phyloP scores from a whole-genome alignment of 1,140 invertebrate species.

The Copidosoma floridanum region DNA sequence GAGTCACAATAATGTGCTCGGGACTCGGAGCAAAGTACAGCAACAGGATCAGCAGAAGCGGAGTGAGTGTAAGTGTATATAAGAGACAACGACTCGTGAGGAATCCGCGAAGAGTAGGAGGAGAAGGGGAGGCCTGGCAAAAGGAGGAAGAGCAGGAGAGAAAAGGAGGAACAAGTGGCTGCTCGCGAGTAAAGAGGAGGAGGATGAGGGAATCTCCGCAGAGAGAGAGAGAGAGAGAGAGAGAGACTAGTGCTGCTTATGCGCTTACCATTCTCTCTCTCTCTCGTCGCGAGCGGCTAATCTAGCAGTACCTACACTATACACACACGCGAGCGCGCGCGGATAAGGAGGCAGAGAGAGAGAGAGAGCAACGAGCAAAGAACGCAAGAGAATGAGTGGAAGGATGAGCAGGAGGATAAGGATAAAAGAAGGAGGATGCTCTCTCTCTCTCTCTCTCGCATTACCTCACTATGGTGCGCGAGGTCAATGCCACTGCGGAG shows the following conservation, averaged over 20 bases:
- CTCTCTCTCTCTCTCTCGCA: conserved; percentile 1
- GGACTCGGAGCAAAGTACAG: too few species aligned
- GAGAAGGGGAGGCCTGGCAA: neutral
- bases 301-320: too few species aligned
- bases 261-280: neutral
- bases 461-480: conserved; percentile 27
- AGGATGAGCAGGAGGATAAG: too few species aligned
- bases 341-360: neutral
- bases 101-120: conserved; percentile 9
- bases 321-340: too few species aligned
- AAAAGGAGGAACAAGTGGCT: conserved; percentile 27
- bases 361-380: too few species aligned
- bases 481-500: conserved; percentile 26
- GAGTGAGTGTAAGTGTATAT: too few species aligned
- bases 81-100: conserved; percentile 25
- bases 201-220: neutral
- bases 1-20: too few species aligned
- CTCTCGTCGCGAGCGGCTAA: neutral
- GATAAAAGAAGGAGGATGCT: conserved; percentile 1
- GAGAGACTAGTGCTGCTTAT: neutral
- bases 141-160: conserved; percentile 15
- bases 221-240: neutral
- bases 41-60: neutral
- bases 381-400: too few species aligned
- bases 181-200: neutral